Evolutionary conservation across 2,113 vertebrate genomes (phyloP).

Genomic region (Quiscalus mexicanus): DNA sequence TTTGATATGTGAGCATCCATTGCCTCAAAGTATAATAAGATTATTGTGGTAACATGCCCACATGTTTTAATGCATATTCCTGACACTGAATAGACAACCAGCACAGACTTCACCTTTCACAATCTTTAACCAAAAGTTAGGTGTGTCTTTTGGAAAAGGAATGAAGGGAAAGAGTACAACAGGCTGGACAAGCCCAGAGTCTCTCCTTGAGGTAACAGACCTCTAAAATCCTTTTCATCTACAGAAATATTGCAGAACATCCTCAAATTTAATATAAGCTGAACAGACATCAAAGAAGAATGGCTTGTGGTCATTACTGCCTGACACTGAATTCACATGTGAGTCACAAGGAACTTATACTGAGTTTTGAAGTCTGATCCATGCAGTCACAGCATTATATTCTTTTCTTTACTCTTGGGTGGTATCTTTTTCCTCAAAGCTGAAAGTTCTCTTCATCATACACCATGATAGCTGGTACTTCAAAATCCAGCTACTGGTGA

Average conservation of each 20-base stretch:
- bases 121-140: neutral
- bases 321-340: neutral
- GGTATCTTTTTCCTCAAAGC: neutral
- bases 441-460: neutral
- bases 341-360: slow-evolving; percentile 19
- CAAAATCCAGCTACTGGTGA: neutral
- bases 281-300: neutral
- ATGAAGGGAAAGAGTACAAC: neutral
- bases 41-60: neutral
- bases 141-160: neutral
- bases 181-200: neutral
- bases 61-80: neutral
- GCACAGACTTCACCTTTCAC: neutral
- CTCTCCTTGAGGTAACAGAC: neutral
- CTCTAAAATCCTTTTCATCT: neutral
- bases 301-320: neutral
- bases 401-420: neutral
- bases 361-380: slow-evolving; percentile 16
- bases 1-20: neutral
- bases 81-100: neutral
- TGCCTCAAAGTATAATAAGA: neutral
- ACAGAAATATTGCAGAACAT: neutral
- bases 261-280: neutral
- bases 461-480: neutral
- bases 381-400: neutral